Evolutionary conservation across 1,140 invertebrate genomes (phyloP), one percentile per base, ranked within the genome.

Genomic region (Neelides sp.): DNA sequence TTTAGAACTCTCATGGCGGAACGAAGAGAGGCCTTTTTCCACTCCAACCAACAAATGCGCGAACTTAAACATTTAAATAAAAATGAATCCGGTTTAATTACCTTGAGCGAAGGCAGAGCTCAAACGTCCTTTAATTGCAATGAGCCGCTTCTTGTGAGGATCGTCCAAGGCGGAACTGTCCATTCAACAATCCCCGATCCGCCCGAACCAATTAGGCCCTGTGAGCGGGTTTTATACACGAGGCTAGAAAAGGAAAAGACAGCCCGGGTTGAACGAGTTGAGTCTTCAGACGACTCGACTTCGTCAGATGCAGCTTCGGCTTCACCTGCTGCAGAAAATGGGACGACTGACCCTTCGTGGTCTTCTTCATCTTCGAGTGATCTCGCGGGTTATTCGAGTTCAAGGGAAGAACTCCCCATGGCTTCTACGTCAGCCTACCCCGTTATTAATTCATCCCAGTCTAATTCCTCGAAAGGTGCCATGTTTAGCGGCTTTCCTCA

Each of bases 271-370:
- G 59, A 61, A 35, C 13, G 52, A 13, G 52, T 57, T n/a, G 59
- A 57, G 27, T 52, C 52, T 10, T 46, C 41, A 4, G 59, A 57
- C 17, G 50, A 52, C 8, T 54, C 54, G n/a, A 57, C 55, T 12
- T 57, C 59, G 1, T 54, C 51, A 7, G 59, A 61, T 26, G 49
- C 49, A 2, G 59, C 59, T 4, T 54, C 51, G n/a, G 59, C 59
- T 0, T 51, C 50, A 17, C 55, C 59, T 0, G 55, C 55, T 5
- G 50, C 53, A 0, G 55, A 55, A 43, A 47, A n/a, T n/a, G 59
- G 59, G 22, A 61, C 59, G 5, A 61, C 59, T 4, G 59, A 61
- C 22, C 59, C 59, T 1, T 54, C 51, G 3, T 61, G 59, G 59
- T 57, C 55, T 4, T 55, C 53, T 23, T 48, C 47, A 37, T 54